A percentile compares a stretch with the other conserved stretches of the same genome.
These are phyloP conservation scores for Spheniscus mendiculus DNA, from an alignment of 2,113 vertebrate species.

Conservation along the genomic window DNA sequence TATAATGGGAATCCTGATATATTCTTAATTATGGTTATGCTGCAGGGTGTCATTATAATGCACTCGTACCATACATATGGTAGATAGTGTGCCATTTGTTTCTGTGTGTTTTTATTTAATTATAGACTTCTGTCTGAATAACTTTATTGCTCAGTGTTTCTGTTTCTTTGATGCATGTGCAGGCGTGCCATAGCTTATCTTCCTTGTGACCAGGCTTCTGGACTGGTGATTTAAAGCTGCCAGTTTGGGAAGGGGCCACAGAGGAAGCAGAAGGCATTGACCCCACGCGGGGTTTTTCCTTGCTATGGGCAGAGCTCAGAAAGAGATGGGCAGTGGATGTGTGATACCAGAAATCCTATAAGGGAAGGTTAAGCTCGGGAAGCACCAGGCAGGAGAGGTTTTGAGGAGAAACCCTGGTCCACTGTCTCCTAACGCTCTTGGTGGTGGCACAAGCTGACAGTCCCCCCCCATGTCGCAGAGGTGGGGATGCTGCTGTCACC, in stretches of 20 bases:
- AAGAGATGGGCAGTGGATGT: fast-evolving
- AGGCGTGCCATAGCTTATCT: background rate
- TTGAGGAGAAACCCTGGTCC: background rate
- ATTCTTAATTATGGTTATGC: slow-evolving; percentile 27
- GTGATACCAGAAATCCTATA: background rate
- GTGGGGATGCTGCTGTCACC: background rate
- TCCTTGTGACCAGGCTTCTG: background rate
- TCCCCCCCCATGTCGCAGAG: fast-evolving
- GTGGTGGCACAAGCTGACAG: background rate
- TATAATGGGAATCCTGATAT: slow-evolving; percentile 18
- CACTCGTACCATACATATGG: background rate
- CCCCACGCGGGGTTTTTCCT: background rate
- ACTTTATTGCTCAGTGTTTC: background rate
- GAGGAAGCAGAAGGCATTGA: background rate
- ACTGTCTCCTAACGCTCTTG: fast-evolving
- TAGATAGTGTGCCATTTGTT: fast-evolving
- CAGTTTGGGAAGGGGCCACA: background rate
- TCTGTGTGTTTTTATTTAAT: slow-evolving; percentile 13
- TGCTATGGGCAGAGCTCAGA: background rate
- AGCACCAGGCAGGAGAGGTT: background rate
- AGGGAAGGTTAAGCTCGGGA: background rate
- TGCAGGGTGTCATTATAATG: background rate
- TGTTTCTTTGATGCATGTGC: background rate
- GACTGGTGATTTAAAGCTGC: background rate
- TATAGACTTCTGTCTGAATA: background rate